Base-by-base conservation (phyloP, 2,888 invertebrate species). In the Ryuthela nishihirai region DNA sequence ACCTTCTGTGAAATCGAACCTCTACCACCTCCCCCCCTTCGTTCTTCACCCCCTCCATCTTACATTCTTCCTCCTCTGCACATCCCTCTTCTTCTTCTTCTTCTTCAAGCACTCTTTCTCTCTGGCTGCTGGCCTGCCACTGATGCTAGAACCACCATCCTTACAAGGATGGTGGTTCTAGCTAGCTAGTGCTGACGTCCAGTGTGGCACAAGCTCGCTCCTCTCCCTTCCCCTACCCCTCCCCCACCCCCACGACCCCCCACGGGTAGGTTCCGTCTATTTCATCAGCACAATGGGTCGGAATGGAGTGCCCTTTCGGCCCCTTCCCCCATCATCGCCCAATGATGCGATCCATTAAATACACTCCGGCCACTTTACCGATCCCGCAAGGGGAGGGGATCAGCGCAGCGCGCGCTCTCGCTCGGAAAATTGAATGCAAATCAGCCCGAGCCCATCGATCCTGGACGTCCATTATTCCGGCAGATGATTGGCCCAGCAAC, bases 381-480 rank as follows among this genome's bases (percentile, higher is more conserved):
- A n/a, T 20, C 6, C 17, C 18, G 36, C 10, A n/a, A 43, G 42
- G 34, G 32, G 21, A 12, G 35, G 46, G 23, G 44, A 17, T 34
- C 34, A 15, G n/a, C 34, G n/a, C 34, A 9, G n/a, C 34, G 32
- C 26, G 17, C 20, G 40, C 59, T 43, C 53, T 59, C 53, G 43
- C 49, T 53, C 59, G 59, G 59, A 59, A 59, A 59, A 59, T 59
- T 59, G 59, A 59, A 59, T 59, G 59, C 59, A 59, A 59, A 59
- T 59, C 59, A 59, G 49, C 38, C 54, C 32, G 49, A 21, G 24
- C 20, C 40, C 50, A 58, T 58, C 56, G 56, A 58, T 58, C 17
- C 41, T 32, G 15, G 26, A 18, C 56, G 56, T 58, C 56, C 56
- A 58, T 58, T 58, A 58, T 58, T 50, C 41, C 29, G 56, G 32